Conservation (phyloP, 1,140 invertebrate species). For the Heliconius hewitsoni region DNA sequence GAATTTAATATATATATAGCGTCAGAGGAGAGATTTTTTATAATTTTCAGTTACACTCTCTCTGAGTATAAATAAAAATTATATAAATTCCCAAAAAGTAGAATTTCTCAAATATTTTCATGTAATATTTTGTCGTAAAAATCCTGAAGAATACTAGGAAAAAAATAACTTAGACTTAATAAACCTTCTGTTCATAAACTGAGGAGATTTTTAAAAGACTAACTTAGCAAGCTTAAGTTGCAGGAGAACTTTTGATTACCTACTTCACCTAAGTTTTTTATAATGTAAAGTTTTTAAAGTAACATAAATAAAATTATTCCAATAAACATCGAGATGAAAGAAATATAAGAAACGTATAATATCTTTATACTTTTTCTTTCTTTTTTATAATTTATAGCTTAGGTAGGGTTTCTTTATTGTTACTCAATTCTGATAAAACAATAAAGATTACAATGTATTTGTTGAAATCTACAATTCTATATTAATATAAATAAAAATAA, state of each 20-base stretch:
- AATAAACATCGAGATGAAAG: slow-evolving; percentile 5
- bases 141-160: neutral
- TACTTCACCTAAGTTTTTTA: neutral
- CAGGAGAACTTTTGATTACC: slow-evolving; percentile 5
- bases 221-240: neutral
- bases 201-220: neutral
- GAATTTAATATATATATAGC: too few relatives aligned
- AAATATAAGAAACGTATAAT: neutral
- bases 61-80: too few relatives aligned
- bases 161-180: neutral
- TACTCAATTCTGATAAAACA: too few relatives aligned
- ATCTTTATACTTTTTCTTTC: neutral
- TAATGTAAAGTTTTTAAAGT: slow-evolving; percentile 9
- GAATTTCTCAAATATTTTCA: neutral
- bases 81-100: too few relatives aligned
- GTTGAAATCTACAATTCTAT: too few relatives aligned
- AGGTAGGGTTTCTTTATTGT: too few relatives aligned
- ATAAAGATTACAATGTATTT: too few relatives aligned
- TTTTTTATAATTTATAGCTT: too few relatives aligned
- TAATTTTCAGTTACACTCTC: too few relatives aligned
- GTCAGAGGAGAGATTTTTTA: too few relatives aligned
- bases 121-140: neutral
- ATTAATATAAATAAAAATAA: too few relatives aligned
- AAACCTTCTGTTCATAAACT: neutral
- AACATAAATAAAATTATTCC: slow-evolving; percentile 10